Base-by-base conservation (phyloP, 2,888 invertebrate species). In the Drosophila antonietae region DNA sequence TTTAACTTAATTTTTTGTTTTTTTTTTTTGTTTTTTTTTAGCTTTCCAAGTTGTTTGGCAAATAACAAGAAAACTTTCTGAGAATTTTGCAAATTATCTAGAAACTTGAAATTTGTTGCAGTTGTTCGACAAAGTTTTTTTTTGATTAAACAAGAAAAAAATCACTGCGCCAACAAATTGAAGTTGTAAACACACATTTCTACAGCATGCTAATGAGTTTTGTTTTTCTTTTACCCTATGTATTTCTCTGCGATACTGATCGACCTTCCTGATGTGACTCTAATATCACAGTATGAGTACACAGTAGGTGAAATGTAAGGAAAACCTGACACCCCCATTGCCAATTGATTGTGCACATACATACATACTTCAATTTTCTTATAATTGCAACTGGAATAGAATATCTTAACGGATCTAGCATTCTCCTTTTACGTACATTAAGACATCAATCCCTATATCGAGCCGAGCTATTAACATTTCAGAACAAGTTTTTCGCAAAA, bases 111-210 rank as follows among this genome's bases (percentile, higher is more conserved):
- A 46, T 66, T 33, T 55, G 56, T 46, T 43, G 33, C 61, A 71
- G 33, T 60, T 64, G 71, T 58, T 60, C 14, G 28, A 15, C 41
- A 15, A 74, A 56, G 43, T 18, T 59, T 51, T 59, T 51, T 20
- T 37, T 39, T 49, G 74, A 73, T 78, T 53, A 69, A 43, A 43
- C 43, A 28, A 53, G 43, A n/a, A 37, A 39, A 39, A 33, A 31
- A 12, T 20, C 35, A 6, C n/a, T 14, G 18, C 10, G 20, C 51
- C 35, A 35, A 35, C 51, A 33, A 52, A 44, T 4, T 7, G 8
- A 8, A n/a, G 20, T 10, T 18, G 39, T 31, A 41, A 18, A 33
- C 57, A 59, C 31, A 63, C n/a, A 46, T 46, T 20, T n/a, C 18
- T 43, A n/a, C 33, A 35, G 8, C 15, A 64, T 23, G 33, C 12